Conservation (phyloP, 37 sponge, comb jelly and placozoan genomes). For the Mnemiopsis leidyi region DNA sequence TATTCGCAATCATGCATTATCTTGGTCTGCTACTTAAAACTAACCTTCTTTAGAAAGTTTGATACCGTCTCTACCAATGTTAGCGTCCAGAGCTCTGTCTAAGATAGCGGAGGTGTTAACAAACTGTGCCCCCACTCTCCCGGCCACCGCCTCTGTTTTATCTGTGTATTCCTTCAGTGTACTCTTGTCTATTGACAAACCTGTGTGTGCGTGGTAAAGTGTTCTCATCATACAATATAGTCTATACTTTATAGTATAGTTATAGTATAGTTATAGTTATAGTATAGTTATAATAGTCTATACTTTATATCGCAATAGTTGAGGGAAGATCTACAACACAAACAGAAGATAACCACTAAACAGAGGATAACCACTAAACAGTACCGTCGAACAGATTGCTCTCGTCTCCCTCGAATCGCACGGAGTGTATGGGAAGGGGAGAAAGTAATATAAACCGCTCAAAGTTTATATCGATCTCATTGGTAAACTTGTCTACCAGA, state of each 20-base stretch:
- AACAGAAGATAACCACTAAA: no score
- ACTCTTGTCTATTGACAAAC: neutral
- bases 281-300: no score
- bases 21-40: no score
- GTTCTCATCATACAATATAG: no score
- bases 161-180: neutral
- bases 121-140: neutral
- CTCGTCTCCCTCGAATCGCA: conserved; percentile 39
- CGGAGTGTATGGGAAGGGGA: neutral
- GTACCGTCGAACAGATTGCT: no score
- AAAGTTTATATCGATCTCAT: conserved; percentile 18
- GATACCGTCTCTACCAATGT: conserved; percentile 19
- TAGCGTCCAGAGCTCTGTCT: neutral
- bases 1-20: no score
- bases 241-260: no score
- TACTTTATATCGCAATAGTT: no score
- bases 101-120: neutral
- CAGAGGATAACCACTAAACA: no score
- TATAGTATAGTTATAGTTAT: no score
- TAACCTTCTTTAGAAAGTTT: conserved; percentile 14
- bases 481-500: conserved; percentile 26
- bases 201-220: no score
- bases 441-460: conserved; percentile 3
- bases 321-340: no score
- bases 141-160: neutral